Base-by-base conservation (phyloP, 2,888 invertebrate species). In the Orthosia cruda region DNA sequence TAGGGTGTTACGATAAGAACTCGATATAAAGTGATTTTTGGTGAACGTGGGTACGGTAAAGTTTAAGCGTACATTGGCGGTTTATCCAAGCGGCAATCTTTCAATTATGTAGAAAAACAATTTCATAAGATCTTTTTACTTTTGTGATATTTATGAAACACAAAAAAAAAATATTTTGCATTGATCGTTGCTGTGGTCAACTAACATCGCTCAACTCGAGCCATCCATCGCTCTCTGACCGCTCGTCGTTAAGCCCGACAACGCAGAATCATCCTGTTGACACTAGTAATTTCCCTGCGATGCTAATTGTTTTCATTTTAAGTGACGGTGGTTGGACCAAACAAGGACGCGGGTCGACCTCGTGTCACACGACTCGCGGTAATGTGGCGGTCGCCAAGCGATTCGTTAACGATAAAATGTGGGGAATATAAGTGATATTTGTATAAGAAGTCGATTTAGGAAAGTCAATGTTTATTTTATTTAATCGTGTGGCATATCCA, bases 1-100 rank as follows among this genome's bases (percentile, higher is more conserved):
- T 76, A 63, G 73, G 71, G 73, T 77, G 59, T 80, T 63, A 71
- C 77, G 87, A 87, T 86, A 87, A 85, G 77, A 88, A 86, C 72
- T 81, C 80, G 69, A 86, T 84, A 71, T 80, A 84, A 84, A 86
- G 84, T 85, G 87, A 84, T 85, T 86, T 86, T 81, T 71, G 59
- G 62, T 58, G 69, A 69, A 52, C 71, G 74, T 62, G 54, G 61
- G n/a, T 63, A 72, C 57, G 58, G 54, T 40, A 71, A 84, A 72
- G 68, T 68, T 75, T 59, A 59, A 59, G 62, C 54, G n/a, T 65
- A 74, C 40, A 52, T n/a, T 55, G 57, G 20, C 11, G 57, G 13
- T 73, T 81, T 86, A 81, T 75, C 63, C 55, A 32, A 58, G n/a
- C 52, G 54, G 20, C 59, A 71, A 74, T 74, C 80, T 84, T 86